A percentile compares a stretch with the other conserved stretches of the same genome.
These are phyloP conservation scores for Probosciger aterrimus DNA, from an alignment of 2,113 vertebrate species.

Conservation along the genomic window DNA sequence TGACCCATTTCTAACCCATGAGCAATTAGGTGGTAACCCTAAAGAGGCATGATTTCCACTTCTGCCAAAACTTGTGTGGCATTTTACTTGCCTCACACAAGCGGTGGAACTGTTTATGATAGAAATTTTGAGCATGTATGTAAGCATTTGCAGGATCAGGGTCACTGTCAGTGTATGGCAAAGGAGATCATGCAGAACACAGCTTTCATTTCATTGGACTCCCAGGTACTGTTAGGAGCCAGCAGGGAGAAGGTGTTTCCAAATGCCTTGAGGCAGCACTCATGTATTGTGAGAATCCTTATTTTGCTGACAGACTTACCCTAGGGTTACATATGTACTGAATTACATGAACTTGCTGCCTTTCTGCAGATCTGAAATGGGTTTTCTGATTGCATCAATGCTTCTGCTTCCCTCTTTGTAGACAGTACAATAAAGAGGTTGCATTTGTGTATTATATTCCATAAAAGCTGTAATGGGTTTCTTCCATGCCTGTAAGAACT, in stretches of 20 bases:
- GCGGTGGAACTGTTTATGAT: not conserved
- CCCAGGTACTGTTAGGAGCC: not conserved
- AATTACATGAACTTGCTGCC: not conserved
- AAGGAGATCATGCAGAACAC: not conserved
- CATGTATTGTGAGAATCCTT: not conserved
- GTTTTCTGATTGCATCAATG: not conserved
- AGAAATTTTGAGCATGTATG: not conserved
- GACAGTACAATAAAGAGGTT: not conserved
- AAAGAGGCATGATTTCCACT: not conserved
- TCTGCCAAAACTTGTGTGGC: fast-evolving
- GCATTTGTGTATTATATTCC: not conserved
- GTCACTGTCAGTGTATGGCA: not conserved
- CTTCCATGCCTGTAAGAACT: not conserved
- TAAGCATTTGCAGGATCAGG: not conserved
- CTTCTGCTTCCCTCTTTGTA: not conserved
- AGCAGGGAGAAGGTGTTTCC: slow-evolving; percentile 13
- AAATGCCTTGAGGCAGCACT: not conserved
- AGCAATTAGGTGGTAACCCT: not conserved
- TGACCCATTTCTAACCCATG: fast-evolving
- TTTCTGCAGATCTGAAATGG: not conserved
- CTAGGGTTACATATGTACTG: not conserved
- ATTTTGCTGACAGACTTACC: not conserved
- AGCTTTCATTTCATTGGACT: not conserved
- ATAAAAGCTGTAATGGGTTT: not conserved
- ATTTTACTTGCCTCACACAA: not conserved